These are phyloP conservation scores for Chaenodraco wilsoni DNA, from an alignment of 2,797 vertebrate species.

Conservation along the genomic window DNA sequence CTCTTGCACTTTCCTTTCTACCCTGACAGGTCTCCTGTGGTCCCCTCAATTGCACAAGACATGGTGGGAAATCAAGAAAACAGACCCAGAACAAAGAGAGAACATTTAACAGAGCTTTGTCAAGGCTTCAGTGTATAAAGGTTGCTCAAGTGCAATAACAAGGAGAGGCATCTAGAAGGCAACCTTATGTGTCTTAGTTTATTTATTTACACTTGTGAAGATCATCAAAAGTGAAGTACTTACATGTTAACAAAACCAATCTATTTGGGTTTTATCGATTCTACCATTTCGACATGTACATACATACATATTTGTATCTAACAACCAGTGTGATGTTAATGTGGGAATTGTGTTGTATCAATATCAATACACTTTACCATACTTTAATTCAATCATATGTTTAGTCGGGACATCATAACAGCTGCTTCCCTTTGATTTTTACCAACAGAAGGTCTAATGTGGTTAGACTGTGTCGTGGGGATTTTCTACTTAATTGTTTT, in stretches of 20 bases:
- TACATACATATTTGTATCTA: neutral
- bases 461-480: constrained; percentile 48
- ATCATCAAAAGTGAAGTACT: constrained; percentile 26
- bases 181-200: constrained; percentile 28
- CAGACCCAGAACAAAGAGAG: constrained; percentile 49
- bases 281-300: constrained; percentile 21
- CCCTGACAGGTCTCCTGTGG: constrained; percentile 80
- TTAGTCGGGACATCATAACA: constrained; percentile 20
- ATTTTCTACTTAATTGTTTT: constrained; percentile 63
- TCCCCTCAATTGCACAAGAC: constrained; percentile 79
- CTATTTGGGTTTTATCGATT: constrained; percentile 13
- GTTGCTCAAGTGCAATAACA: constrained; percentile 57
- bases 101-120: constrained; percentile 63
- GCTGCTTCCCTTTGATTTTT: constrained; percentile 33
- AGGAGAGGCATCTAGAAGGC: constrained; percentile 29
- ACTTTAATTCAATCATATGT: constrained; percentile 30
- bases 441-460: constrained; percentile 44
- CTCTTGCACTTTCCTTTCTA: constrained; percentile 51
- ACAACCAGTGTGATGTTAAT: constrained; percentile 8
- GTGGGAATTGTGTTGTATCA: constrained; percentile 31
- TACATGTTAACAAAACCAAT: constrained; percentile 16
- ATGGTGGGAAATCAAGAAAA: constrained; percentile 69
- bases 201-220: constrained; percentile 46
- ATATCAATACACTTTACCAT: constrained; percentile 25
- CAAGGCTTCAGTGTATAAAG: constrained; percentile 52